Base-by-base conservation (phyloP, 2,888 invertebrate genomes). In the Drosophila flavopinicola region DNA sequence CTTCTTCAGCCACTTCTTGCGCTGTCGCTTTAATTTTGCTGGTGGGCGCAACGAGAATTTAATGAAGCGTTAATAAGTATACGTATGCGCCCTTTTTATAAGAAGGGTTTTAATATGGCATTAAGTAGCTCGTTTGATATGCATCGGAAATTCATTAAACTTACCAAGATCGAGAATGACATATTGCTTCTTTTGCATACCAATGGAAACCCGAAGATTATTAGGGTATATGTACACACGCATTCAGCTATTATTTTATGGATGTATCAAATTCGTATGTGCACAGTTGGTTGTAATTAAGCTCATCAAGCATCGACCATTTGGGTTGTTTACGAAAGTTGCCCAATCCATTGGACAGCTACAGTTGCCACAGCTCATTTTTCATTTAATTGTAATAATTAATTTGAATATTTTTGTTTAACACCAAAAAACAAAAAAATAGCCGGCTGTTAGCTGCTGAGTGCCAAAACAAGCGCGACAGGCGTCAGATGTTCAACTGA, bases 301-400 rank as follows among this genome's bases (percentile, higher is more conserved):
- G 78, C 73, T 38, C 59, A 59, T n/a, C 25, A 38, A 49, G 52
- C 35, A 47, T 42, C 56, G 37, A 48, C 25, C 27, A 30, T 45
- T 52, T n/a, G n/a, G 17, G 23, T 41, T 79, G 66, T 76, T 72
- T 57, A 69, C 53, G 45, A 64, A 41, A 44, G 30, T 73, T 76
- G 61, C 70, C 33, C 70, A 66, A 76, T 65, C 45, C 41, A 59
- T 45, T 65, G 59, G 53, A 61, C 70, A 73, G 52, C 52, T 15
- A 44, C 32, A 75, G 65, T 71, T 75, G 66, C 65, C 45, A 49
- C 61, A 59, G 51, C 64, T 73, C 66, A 85, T 83, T 86, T 75
- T 86, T 84, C 80, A 84, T 84, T 77, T 71, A 86, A 75, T 66
- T 87, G 86, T 86, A 85, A 85, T 82, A 70, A 82, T 79, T 88